Percentiles rank a stretch among this genome's conserved stretches.
phyloP scores from a whole-genome alignment of 2,888 invertebrate genomes.

The Spicauda simplicius region DNA sequence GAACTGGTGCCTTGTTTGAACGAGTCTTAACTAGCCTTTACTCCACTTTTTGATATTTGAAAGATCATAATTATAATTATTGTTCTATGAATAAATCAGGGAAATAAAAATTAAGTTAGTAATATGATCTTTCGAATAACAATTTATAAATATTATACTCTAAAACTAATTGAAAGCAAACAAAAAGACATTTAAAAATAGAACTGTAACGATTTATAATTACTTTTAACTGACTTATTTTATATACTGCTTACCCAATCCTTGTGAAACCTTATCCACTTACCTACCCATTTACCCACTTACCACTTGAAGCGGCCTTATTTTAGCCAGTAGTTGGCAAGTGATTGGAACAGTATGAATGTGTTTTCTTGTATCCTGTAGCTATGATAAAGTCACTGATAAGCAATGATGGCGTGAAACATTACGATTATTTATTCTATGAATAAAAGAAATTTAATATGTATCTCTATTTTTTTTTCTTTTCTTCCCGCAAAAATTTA shows the following conservation, averaged over 20 bases:
- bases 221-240: too few species aligned
- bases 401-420: slow-evolving; percentile 21
- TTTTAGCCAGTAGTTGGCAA: slow-evolving; percentile 9
- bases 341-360: slow-evolving; percentile 9
- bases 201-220: too few species aligned
- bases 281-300: neutral
- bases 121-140: too few species aligned
- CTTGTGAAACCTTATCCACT: neutral
- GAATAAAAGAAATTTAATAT: slow-evolving; percentile 63
- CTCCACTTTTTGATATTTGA: neutral
- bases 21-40: neutral
- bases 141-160: too few species aligned
- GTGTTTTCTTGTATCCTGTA: slow-evolving; percentile 4
- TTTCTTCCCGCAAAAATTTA: too few species aligned
- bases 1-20: slow-evolving; percentile 3
- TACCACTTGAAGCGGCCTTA: slow-evolving; percentile 16
- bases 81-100: too few species aligned
- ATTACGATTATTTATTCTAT: slow-evolving; percentile 74
- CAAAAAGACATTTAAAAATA: too few species aligned
- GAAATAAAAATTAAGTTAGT: too few species aligned
- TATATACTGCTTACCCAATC: neutral
- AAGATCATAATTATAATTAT: neutral
- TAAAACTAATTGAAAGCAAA: too few species aligned
- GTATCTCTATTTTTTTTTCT: slow-evolving; percentile 41
- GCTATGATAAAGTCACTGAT: slow-evolving; percentile 12